Evolutionary conservation across 2,113 vertebrate genomes (phyloP).

Genomic region (Rousettus leschenaultii): DNA sequence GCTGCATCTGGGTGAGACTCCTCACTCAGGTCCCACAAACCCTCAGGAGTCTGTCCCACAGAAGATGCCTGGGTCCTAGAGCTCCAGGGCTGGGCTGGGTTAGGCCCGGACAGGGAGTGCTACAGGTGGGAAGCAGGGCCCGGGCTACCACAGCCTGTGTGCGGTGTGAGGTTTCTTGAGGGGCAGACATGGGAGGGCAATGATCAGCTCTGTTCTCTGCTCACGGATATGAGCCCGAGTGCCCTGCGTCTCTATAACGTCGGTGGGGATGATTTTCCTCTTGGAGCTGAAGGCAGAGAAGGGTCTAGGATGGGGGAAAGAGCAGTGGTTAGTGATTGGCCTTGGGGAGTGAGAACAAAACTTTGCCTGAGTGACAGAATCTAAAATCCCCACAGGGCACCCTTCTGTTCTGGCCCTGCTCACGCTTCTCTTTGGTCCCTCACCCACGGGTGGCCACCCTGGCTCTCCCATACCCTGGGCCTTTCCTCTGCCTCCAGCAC

Average conservation of each 20-base stretch:
- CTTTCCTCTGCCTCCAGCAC: background rate
- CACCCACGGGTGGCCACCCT: background rate
- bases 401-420: background rate
- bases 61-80: background rate
- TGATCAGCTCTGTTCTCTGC: background rate
- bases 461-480: background rate
- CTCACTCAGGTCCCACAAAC: background rate
- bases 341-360: background rate
- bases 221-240: accelerated
- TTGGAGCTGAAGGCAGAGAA: background rate
- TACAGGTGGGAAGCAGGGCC: background rate
- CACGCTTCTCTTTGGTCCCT: background rate
- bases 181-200: background rate
- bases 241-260: accelerated
- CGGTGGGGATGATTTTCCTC: accelerated
- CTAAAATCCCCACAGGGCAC: background rate
- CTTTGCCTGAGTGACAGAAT: background rate
- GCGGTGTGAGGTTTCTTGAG: background rate
- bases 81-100: background rate
- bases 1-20: background rate
- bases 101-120: background rate
- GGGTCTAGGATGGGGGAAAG: background rate
- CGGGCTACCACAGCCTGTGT: too few species aligned
- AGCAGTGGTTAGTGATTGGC: background rate
- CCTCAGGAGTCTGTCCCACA: background rate